Conservation (phyloP, 1,140 invertebrate species). For the Drosophila mauritiana region DNA sequence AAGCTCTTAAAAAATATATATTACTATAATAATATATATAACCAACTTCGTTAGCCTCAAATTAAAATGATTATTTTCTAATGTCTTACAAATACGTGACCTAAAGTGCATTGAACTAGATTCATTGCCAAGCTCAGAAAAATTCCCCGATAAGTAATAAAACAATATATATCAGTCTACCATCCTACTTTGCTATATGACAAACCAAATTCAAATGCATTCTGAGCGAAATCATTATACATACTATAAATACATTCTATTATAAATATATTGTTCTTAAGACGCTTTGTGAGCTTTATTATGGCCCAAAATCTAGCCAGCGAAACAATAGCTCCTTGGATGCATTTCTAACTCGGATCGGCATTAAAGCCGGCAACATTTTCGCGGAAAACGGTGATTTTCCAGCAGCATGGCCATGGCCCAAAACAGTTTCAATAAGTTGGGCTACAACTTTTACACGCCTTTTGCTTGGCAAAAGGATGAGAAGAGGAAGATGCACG, state of each 20-base stretch:
- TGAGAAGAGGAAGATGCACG: constrained; percentile 36
- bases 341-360: constrained; percentile 6
- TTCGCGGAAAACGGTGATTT: constrained; percentile 74
- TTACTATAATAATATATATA: too few relatives aligned
- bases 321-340: constrained; percentile 8
- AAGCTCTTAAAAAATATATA: too few relatives aligned
- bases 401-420: constrained; percentile 70
- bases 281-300: neutral
- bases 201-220: neutral
- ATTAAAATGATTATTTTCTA: neutral
- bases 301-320: neutral
- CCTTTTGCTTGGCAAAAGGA: constrained; percentile 49
- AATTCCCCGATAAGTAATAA: neutral
- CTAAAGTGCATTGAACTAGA: neutral
- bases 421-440: constrained; percentile 81
- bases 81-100: neutral
- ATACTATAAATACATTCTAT: neutral
- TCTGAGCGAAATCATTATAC: neutral
- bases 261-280: neutral
- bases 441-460: constrained; percentile 76
- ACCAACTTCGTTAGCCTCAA: neutral
- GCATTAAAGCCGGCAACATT: constrained; percentile 59
- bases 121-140: neutral
- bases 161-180: neutral
- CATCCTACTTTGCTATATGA: too few relatives aligned